Conservation (phyloP, 2,797 vertebrate genomes). For the Oceanodroma leucorhoa region DNA sequence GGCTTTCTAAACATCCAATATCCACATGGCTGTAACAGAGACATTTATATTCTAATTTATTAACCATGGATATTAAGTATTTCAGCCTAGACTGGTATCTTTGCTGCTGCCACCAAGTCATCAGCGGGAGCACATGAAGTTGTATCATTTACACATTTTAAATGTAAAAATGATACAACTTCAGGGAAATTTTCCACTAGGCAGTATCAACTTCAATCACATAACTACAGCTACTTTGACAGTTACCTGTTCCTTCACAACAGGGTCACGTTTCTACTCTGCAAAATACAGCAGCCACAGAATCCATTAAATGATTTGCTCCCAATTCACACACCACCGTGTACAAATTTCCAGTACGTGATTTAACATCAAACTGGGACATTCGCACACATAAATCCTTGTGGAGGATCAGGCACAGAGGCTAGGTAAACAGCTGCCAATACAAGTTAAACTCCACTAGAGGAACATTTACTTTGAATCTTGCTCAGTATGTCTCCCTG, state of each 20-base stretch:
- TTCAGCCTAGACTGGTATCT: not conserved
- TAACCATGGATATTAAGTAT: not conserved
- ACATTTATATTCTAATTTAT: not conserved
- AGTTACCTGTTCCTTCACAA: not conserved
- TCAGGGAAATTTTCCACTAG: not conserved
- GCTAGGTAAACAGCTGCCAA: not conserved
- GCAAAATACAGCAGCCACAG: not conserved
- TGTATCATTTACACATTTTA: not conserved
- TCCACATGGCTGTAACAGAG: not conserved
- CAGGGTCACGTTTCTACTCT: not conserved
- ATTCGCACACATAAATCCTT: not conserved
- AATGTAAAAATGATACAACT: not conserved
- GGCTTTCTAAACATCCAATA: not conserved
- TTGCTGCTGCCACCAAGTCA: not conserved
- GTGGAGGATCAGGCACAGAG: not conserved
- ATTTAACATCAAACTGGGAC: not conserved
- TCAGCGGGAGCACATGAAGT: not conserved
- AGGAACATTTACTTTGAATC: not conserved
- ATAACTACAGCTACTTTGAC: not conserved
- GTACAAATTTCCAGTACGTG: not conserved
- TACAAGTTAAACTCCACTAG: not conserved
- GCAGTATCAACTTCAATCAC: not conserved
- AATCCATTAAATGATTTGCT: not conserved
- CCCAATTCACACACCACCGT: fast-evolving
- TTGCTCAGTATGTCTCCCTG: not conserved